Base-by-base conservation (phyloP, 1,140 invertebrate genomes). In the Drosophila seguyi region DNA sequence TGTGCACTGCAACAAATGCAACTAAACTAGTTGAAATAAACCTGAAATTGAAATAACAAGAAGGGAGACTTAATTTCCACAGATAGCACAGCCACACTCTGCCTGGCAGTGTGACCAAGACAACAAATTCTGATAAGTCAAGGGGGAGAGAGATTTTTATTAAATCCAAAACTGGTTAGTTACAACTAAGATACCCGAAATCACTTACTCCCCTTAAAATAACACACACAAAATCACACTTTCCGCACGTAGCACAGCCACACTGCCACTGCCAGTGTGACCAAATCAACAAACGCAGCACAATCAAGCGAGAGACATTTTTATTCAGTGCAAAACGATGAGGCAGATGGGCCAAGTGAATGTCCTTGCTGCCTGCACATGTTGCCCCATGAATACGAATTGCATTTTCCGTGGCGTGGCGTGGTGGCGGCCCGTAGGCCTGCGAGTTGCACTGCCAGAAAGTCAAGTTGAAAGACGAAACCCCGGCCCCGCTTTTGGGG, bases 381-480 rank as follows among this genome's bases (percentile, higher is more conserved):
- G 80, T 63, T 83, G 80, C 80, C 63, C 80, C 61, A 87, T 88
- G 84, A 88, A 88, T 87, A 84, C 76, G 41, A 87, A 84, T 88
- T 84, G 80, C 80, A 88, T 75, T 66, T 52, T 34, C 29, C 47
- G 57, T 42, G 50, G 48, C 47, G 57, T 42, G 50, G 48, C 34
- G n/a, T 50, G 13, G 8, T 18, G 47, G 59, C 56, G 38, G 48
- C 71, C 65, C 61, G 62, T 52, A 48, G 62, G 62, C 65, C 66
- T 41, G 52, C 39, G 42, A 69, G 68, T 63, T 79, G 62, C 75
- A 81, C 50, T 60, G 66, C 31, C 69, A 74, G 84, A 88, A 88
- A 88, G 80, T 88, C 77, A 88, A 88, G 84, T 88, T 88, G 84
- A 88, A 88, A 88, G 85, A 88, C 79, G 81, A 87, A 81, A 73